A percentile compares a stretch with the other conserved stretches of the same genome.
phyloP scores from a whole-genome alignment of 2,113 vertebrate genomes.

The Hippocampus mohnikei region DNA sequence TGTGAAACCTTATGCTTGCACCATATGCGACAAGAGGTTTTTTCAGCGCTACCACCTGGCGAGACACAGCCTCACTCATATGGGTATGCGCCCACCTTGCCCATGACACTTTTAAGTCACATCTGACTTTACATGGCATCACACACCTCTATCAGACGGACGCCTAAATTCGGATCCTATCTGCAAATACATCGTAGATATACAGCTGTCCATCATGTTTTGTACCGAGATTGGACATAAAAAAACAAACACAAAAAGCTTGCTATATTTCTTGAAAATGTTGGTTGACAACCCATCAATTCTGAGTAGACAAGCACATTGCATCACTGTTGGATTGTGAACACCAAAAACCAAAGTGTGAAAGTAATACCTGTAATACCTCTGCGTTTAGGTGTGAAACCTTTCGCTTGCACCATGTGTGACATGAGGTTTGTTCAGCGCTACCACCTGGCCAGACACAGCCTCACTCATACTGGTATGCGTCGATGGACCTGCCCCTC shows the following conservation, averaged over 20 bases:
- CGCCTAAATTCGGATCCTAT: background rate
- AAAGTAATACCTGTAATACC: constrained; percentile 59
- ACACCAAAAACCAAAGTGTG: constrained; percentile 38
- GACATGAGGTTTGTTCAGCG: constrained; percentile 78
- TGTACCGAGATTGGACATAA: constrained; percentile 11
- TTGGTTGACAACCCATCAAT: constrained; percentile 71
- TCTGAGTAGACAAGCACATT: constrained; percentile 20
- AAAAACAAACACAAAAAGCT: background rate
- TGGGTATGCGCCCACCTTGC: constrained; percentile 74
- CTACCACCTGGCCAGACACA: constrained; percentile 78
- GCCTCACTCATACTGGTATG: constrained; percentile 79
- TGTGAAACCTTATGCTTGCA: constrained; percentile 91
- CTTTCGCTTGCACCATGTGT: constrained; percentile 76
- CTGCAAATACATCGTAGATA: background rate
- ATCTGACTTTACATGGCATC: background rate
- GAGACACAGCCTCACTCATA: constrained; percentile 91
- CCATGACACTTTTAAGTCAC: constrained; percentile 5
- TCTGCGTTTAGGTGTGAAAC: constrained; percentile 77
- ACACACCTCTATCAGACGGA: background rate
- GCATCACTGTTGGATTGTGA: constrained; percentile 62
- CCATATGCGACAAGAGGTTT: constrained; percentile 92
- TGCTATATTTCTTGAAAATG: constrained; percentile 2
- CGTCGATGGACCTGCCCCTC: constrained; percentile 51
- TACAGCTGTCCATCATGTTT: constrained; percentile 8
- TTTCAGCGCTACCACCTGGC: constrained; percentile 95